Evolutionary conservation across 2,797 vertebrate species (phyloP).

Genomic region (Phaenicophaeus curvirostris): DNA sequence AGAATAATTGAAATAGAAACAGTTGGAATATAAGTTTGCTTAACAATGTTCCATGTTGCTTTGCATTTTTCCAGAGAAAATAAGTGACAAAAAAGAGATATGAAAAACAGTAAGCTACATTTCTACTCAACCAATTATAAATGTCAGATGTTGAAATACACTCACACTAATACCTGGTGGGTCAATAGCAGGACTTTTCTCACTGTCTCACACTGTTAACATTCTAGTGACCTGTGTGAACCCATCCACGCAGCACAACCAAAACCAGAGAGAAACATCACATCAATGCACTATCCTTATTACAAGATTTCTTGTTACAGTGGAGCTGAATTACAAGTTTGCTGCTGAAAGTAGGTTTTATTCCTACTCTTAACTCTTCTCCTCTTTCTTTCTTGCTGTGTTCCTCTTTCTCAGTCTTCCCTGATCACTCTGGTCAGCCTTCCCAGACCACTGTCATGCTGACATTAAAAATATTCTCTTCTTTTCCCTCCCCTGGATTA

Average conservation of each 20-base stretch:
- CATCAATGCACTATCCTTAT: background rate
- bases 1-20: background rate
- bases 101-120: background rate
- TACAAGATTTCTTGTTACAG: background rate
- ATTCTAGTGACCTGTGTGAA: background rate
- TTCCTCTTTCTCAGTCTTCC: background rate
- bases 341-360: background rate
- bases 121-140: background rate
- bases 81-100: background rate
- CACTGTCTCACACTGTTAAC: background rate
- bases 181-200: background rate
- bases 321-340: background rate
- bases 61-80: background rate
- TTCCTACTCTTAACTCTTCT: background rate
- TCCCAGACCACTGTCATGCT: background rate
- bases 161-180: background rate
- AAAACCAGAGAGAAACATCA: background rate
- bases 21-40: background rate
- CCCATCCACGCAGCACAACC: background rate
- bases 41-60: background rate
- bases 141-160: background rate
- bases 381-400: background rate
- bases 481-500: background rate
- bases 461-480: background rate
- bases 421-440: background rate